A percentile compares a stretch with the other conserved stretches of the same genome.
These are phyloP conservation scores for Ctena decussata DNA, from an alignment of 2,888 invertebrate species.

Conservation along the genomic window DNA sequence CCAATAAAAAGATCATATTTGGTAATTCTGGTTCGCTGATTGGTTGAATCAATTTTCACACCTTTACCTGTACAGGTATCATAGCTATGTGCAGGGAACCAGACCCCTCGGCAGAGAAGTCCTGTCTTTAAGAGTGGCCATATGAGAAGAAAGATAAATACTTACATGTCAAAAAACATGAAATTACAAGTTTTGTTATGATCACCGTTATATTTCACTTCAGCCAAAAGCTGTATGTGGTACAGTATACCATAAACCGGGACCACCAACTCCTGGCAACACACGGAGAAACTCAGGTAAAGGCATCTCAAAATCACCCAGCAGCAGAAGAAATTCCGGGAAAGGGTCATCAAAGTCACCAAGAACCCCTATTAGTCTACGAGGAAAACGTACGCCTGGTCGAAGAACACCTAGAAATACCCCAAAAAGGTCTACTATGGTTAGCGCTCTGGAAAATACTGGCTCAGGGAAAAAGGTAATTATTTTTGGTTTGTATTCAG, in stretches of 20 bases:
- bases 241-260: conserved; percentile 75
- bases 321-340: conserved; percentile 36
- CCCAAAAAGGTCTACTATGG: conserved; percentile 30
- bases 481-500: no score
- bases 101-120: no score
- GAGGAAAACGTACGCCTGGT: conserved; percentile 60
- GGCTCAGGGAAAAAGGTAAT: conserved; percentile 66
- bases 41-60: no score
- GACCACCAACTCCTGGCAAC: conserved; percentile 78
- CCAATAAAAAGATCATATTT: no score
- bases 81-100: no score
- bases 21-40: no score
- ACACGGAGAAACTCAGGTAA: conserved; percentile 59
- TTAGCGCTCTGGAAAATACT: conserved; percentile 40
- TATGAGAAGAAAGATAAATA: no score
- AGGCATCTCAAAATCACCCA: conserved; percentile 58
- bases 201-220: no score
- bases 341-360: conserved; percentile 61
- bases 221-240: conserved; percentile 61
- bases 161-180: no score
- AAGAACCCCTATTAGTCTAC: conserved; percentile 51
- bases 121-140: no score
- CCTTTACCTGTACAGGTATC: no score
- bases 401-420: conserved; percentile 43
- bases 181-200: no score